These are phyloP conservation scores for Sakesphorus luctuosus DNA, from an alignment of 2,113 vertebrate genomes.

Conservation along the genomic window DNA sequence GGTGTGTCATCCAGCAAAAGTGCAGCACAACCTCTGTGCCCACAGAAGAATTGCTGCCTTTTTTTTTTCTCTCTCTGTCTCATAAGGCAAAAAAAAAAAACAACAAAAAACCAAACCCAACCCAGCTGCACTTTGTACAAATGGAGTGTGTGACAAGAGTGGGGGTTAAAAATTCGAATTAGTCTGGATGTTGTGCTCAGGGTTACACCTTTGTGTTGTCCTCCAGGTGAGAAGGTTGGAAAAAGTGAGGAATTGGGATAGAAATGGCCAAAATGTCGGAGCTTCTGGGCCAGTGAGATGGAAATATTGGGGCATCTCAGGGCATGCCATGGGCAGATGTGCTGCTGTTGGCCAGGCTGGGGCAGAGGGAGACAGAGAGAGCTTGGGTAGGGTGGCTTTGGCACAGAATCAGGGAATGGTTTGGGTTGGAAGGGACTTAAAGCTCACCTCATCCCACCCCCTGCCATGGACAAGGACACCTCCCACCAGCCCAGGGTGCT, in stretches of 20 bases:
- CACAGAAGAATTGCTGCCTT: not conserved
- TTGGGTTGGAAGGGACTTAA: accelerated
- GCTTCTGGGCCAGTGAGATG: not conserved
- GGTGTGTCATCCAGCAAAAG: conserved; percentile 48
- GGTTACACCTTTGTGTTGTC: not conserved
- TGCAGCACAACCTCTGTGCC: not conserved
- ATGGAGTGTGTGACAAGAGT: not conserved
- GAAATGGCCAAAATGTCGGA: not conserved
- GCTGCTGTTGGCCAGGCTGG: not conserved
- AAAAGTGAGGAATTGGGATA: not conserved
- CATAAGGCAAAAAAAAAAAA: not conserved
- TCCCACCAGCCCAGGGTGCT: not conserved
- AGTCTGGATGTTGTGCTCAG: not conserved
- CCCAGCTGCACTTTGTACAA: accelerated
- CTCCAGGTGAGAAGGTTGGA: not conserved
- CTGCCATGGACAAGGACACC: not conserved
- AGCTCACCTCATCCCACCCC: not conserved
- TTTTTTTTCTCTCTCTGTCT: not conserved
- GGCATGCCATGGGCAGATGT: accelerated
- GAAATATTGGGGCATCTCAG: not conserved
- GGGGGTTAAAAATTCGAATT: not conserved
- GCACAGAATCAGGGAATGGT: not conserved
- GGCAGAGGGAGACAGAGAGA: not conserved
- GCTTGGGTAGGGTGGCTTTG: not conserved
- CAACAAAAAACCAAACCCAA: accelerated